Evolutionary conservation across 2,888 invertebrate genomes (phyloP).

Genomic region (Caenorhabditis imperialis): DNA sequence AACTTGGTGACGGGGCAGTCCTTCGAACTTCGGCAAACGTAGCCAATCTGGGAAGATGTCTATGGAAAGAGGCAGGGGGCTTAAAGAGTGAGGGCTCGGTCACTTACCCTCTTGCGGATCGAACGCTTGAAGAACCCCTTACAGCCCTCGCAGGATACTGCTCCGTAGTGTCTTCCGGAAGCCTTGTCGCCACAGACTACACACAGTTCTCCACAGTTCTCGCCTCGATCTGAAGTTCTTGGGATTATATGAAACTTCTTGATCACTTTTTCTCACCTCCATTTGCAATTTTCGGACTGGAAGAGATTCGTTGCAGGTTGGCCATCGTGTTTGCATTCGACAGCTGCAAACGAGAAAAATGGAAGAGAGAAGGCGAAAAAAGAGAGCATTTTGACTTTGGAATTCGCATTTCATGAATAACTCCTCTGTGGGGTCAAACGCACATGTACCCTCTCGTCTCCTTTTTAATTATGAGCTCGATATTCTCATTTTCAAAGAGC

Average conservation of each 20-base stretch:
- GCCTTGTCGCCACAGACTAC: constrained; percentile 76
- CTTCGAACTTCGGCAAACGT: constrained; percentile 94
- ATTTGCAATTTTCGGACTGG: constrained; percentile 37
- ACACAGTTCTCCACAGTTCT: constrained; percentile 67
- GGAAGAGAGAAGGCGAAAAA: too few species aligned
- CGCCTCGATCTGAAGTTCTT: constrained; percentile 33
- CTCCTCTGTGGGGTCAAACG: too few species aligned
- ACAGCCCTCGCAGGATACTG: constrained; percentile 82
- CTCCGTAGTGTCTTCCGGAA: constrained; percentile 75
- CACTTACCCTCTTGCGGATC: constrained; percentile 87
- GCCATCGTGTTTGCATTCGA: constrained; percentile 57
- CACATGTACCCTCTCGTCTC: too few species aligned
- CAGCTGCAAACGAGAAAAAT: constrained; percentile 48
- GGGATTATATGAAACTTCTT: too few species aligned
- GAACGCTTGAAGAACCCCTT: constrained; percentile 95
- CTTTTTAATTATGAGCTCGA: too few species aligned
- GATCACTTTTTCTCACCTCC: constrained; percentile 13
- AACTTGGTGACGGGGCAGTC: constrained; percentile 98
- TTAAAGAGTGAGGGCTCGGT: neutral
- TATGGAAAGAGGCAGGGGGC: constrained; percentile 3
- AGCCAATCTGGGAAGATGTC: constrained; percentile 82
- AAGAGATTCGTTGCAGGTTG: constrained; percentile 24
- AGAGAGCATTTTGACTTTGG: too few species aligned
- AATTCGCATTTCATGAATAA: too few species aligned
- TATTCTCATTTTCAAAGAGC: too few species aligned